A percentile compares a stretch with the other conserved stretches of the same genome.
These are phyloP conservation scores for Falco biarmicus DNA, from an alignment of 2,797 vertebrate species.

Conservation along the genomic window DNA sequence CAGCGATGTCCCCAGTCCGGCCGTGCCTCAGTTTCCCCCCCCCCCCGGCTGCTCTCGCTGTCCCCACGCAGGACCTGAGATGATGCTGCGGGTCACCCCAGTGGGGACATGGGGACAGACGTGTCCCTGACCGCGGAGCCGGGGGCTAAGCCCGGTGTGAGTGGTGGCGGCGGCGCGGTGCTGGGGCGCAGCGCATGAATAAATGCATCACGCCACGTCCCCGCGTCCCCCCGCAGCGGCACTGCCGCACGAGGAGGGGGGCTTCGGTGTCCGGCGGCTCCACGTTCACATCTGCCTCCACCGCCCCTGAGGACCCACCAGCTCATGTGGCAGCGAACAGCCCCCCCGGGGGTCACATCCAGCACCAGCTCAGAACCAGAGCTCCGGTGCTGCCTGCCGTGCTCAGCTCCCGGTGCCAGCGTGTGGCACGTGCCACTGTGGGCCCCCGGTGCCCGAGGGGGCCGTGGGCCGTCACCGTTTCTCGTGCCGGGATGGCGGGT, in stretches of 20 bases:
- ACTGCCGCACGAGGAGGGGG: not conserved
- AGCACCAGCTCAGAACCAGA: fast-evolving
- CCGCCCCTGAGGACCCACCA: not conserved
- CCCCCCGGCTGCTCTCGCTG: not conserved
- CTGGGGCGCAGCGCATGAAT: slow-evolving; percentile 74
- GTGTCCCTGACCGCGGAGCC: not conserved
- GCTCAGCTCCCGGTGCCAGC: not conserved
- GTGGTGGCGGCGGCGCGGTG: not conserved
- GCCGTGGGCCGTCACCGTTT: not conserved
- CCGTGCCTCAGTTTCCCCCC: not conserved
- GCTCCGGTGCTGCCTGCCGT: not conserved
- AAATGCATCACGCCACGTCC: slow-evolving; percentile 67
- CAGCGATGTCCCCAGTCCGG: too few relatives aligned
- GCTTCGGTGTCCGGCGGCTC: slow-evolving; percentile 23
- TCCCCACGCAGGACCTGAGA: not conserved
- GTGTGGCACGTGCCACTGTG: too few relatives aligned
- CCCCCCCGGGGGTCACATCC: not conserved
- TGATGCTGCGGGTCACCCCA: not conserved
- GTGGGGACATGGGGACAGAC: not conserved
- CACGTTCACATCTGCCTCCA: slow-evolving; percentile 18
- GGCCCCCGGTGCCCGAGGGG: not conserved
- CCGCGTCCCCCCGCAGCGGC: not conserved
- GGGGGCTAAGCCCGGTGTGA: not conserved
- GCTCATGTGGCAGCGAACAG: not conserved
- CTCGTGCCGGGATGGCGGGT: not conserved